These are phyloP conservation scores for Stichodactyla mertensii DNA, from an alignment of 64 coral and sea anemone genomes.

Conservation along the genomic window DNA sequence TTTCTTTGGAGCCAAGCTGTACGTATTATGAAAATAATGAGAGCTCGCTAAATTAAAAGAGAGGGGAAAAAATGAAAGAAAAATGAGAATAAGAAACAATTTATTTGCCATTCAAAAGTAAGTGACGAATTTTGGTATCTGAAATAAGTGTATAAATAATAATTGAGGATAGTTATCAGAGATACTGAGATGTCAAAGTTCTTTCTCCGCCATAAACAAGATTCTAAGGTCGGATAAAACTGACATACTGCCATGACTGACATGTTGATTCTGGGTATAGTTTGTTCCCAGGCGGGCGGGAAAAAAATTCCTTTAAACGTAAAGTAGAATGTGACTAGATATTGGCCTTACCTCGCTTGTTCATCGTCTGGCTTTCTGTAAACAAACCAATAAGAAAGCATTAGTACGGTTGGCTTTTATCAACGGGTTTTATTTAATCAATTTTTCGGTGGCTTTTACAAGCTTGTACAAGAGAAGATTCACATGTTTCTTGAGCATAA, in stretches of 20 bases:
- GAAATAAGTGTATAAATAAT: background rate
- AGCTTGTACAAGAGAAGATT: too few relatives aligned
- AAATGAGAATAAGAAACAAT: background rate
- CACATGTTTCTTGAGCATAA: too few relatives aligned
- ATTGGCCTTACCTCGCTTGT: background rate
- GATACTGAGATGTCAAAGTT: too few relatives aligned
- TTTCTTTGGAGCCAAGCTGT: background rate
- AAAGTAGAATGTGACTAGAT: background rate
- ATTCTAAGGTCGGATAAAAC: background rate
- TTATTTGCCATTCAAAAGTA: background rate
- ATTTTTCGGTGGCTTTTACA: background rate
- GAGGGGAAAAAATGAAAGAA: background rate
- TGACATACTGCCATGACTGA: background rate
- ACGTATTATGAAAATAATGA: background rate
- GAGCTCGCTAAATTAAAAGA: background rate
- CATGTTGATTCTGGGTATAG: background rate
- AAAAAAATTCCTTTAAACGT: background rate
- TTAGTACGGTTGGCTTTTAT: background rate
- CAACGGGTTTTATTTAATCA: background rate
- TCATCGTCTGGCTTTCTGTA: slow-evolving; percentile 1
- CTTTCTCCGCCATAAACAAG: background rate
- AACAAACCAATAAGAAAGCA: background rate
- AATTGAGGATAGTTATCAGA: too few relatives aligned
- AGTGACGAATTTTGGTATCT: background rate
- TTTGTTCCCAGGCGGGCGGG: background rate